Conservation (phyloP, 2,797 vertebrate genomes). For the Hyperoplus lanceolatus region DNA sequence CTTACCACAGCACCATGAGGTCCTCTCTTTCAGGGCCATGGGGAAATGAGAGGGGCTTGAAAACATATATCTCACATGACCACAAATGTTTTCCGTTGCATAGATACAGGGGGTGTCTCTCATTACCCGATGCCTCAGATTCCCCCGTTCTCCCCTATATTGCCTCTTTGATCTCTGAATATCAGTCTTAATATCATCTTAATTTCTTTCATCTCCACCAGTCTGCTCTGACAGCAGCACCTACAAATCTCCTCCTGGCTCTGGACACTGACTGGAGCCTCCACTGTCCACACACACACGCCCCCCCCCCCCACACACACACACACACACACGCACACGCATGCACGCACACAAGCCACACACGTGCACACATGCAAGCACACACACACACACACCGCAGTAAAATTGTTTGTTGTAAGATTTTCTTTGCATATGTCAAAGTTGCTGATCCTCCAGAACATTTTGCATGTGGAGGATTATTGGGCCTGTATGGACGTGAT, state of each 20-base stretch:
- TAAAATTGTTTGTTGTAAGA: neutral
- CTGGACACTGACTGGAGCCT: conserved; percentile 67
- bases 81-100: too few relatives aligned
- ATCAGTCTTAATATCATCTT: conserved; percentile 71
- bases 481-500: neutral
- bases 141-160: neutral
- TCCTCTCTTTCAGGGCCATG: too few relatives aligned
- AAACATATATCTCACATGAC: too few relatives aligned
- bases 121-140: too few relatives aligned
- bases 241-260: conserved; percentile 74
- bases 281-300: conserved; percentile 49
- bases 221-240: conserved; percentile 68
- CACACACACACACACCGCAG: neutral
- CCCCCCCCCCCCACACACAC: conserved; percentile 1
- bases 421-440: neutral
- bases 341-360: conserved; percentile 14
- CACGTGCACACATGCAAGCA: conserved; percentile 26
- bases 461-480: neutral
- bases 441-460: neutral
- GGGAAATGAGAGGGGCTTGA: too few relatives aligned
- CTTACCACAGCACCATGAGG: too few relatives aligned
- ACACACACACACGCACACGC: conserved; percentile 16
- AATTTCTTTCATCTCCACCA: conserved; percentile 77
- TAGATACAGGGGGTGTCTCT: too few relatives aligned
- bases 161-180: conserved; percentile 72